phyloP scores from a whole-genome alignment of 2,888 invertebrate genomes.

The Gari tellinella region DNA sequence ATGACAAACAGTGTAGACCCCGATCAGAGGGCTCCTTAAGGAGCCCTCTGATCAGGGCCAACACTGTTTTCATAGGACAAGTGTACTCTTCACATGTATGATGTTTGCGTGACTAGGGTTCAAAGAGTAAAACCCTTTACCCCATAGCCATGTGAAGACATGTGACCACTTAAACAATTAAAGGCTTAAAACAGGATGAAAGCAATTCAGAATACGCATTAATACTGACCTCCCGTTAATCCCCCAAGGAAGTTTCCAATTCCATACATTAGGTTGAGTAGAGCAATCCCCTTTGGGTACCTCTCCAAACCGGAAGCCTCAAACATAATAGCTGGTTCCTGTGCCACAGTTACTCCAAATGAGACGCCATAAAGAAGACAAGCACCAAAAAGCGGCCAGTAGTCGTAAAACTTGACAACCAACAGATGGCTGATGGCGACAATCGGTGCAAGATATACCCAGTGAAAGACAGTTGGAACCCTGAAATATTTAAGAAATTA shows the following conservation, averaged over 20 bases:
- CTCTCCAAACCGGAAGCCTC: conserved; percentile 47
- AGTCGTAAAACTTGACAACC: conserved; percentile 39
- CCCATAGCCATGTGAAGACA: too few species aligned
- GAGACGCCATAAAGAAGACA: conserved; percentile 39
- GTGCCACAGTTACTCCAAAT: conserved; percentile 49
- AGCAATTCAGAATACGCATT: too few species aligned
- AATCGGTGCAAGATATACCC: conserved; percentile 45
- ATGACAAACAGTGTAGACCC: too few species aligned
- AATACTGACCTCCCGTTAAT: conserved; percentile 42
- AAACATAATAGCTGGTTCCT: conserved; percentile 52
- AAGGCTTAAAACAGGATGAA: too few species aligned
- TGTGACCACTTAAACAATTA: too few species aligned
- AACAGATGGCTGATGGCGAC: conserved; percentile 41
- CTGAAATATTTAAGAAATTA: too few species aligned
- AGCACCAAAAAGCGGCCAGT: conserved; percentile 40
- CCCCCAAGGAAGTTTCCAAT: conserved; percentile 41
- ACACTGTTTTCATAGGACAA: too few species aligned
- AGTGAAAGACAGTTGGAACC: conserved; percentile 51
- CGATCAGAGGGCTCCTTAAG: too few species aligned
- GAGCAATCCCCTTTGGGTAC: conserved; percentile 45
- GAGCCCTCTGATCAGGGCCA: too few species aligned
- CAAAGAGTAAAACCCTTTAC: too few species aligned
- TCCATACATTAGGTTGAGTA: conserved; percentile 49
- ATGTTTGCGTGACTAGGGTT: too few species aligned
- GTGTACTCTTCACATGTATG: too few species aligned